Base-by-base conservation (phyloP, 2,888 invertebrate genomes). In the Capitulum mitella region DNA sequence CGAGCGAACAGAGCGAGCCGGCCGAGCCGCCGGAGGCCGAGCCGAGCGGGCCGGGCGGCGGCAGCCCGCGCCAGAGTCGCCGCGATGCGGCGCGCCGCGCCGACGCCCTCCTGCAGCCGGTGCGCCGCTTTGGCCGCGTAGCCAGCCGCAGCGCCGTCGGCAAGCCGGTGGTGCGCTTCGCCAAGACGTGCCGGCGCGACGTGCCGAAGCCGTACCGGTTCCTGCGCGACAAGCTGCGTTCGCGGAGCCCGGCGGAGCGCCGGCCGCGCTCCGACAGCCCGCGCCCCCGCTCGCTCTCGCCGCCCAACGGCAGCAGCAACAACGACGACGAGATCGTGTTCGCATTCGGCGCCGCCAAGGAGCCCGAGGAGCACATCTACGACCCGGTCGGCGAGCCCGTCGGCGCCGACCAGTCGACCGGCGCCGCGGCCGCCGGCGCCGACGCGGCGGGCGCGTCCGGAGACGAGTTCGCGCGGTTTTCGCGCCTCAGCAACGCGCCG, bases 141-240 rank as follows among this genome's bases (percentile, higher is more conserved):
- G 75, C 75, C 43, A 46, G 29, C 19, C 75, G 75, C 75, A 75
- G 75, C 32, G 75, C 46, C 75, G 75, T 75, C 75, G 75, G 75
- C 75, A 75, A 75, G 75, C 75, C 75, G 43, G 75, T 75, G 43
- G 75, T 75, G 43, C 43, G 75, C n/a, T 75, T 75, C 75, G 75
- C 75, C 29, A n/a, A 29, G 14, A 75, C 75, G 43, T 75, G 75
- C 46, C 43, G 46, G 16, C 75, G 75, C 43, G 75, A 75, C 75
- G 75, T 75, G 46, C 75, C 75, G 12, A 75, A 75, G 46, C 75
- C 75, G 46, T 75, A 75, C 46, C 75, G n/a, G 14, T 75, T 29
- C 75, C 8, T 46, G 12, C 43, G 75, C 29, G 75, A 43, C 29
- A 75, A 75, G 75, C 19, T 43, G 14, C 6, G 46, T 5, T 75